Evolutionary conservation across 1,140 invertebrate genomes (phyloP).

Genomic region (Mizuhopecten yessoensis): DNA sequence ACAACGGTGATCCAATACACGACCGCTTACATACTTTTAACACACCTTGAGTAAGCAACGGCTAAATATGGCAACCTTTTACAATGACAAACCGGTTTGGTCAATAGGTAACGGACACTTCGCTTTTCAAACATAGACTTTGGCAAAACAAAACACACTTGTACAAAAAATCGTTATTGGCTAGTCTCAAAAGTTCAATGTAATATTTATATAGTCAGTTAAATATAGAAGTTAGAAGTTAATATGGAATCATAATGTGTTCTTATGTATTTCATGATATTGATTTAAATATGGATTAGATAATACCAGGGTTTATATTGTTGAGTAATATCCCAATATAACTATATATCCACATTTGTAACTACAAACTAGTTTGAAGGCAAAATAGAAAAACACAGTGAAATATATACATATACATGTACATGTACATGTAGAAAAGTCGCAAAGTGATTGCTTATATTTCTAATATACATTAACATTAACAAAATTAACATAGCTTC

Average conservation of each 20-base stretch:
- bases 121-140: neutral
- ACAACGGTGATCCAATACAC: neutral
- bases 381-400: too few species aligned
- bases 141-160: constrained; percentile 11
- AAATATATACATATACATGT: too few species aligned
- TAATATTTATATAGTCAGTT: neutral
- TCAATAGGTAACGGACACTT: constrained; percentile 3
- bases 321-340: neutral
- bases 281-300: neutral
- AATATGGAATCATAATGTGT: neutral
- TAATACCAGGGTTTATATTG: neutral
- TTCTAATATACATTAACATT: too few species aligned
- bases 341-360: too few species aligned
- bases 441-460: too few species aligned
- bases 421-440: too few species aligned
- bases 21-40: neutral
- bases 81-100: neutral
- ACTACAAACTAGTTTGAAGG: too few species aligned
- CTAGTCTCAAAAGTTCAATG: neutral
- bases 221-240: neutral
- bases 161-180: neutral
- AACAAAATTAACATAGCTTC: too few species aligned
- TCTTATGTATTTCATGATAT: neutral
- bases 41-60: constrained; percentile 11
- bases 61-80: neutral